Conservation (phyloP, 2,888 invertebrate species). For the Stenoptilia bipunctidactyla region DNA sequence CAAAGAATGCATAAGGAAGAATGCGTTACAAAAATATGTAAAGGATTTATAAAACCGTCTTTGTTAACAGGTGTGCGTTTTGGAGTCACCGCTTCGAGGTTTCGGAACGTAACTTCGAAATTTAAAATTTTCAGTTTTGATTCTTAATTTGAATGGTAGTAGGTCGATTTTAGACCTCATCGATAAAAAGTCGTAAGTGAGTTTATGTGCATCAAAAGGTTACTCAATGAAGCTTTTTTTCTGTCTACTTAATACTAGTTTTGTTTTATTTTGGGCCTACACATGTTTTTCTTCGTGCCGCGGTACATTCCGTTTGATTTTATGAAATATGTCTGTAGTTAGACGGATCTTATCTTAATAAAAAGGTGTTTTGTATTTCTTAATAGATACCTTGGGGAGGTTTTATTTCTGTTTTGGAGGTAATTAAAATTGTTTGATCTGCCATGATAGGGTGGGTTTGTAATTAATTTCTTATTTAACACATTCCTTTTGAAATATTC, state of each 20-base stretch:
- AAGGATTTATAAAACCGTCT: conserved; percentile 41
- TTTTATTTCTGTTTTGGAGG: conserved; percentile 27
- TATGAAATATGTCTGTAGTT: conserved; percentile 23
- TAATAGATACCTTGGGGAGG: conserved; percentile 44
- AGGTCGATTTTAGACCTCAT: conserved; percentile 15
- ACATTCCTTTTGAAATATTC: neutral
- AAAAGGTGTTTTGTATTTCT: conserved; percentile 52
- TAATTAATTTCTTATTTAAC: conserved; percentile 2
- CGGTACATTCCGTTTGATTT: conserved; percentile 57
- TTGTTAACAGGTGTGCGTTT: conserved; percentile 55
- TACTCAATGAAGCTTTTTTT: conserved; percentile 52
- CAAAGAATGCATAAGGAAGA: conserved; percentile 45
- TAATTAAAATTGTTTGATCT: conserved; percentile 36
- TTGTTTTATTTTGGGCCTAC: conserved; percentile 56
- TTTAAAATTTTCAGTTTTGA: conserved; percentile 1
- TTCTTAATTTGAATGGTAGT: conserved; percentile 5
- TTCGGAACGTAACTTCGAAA: neutral
- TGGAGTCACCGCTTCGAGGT: conserved; percentile 20
- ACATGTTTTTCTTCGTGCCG: conserved; percentile 44
- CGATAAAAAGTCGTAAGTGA: conserved; percentile 4
- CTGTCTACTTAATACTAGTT: conserved; percentile 61
- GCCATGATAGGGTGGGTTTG: neutral
- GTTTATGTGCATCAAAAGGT: conserved; percentile 19
- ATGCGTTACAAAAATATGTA: conserved; percentile 60
- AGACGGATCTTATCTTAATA: conserved; percentile 51